A percentile compares a stretch with the other conserved stretches of the same genome.
Evolutionary conservation across 2,113 vertebrate genomes (phyloP).

Genomic region (Hydrochoerus hydrochaeris): DNA sequence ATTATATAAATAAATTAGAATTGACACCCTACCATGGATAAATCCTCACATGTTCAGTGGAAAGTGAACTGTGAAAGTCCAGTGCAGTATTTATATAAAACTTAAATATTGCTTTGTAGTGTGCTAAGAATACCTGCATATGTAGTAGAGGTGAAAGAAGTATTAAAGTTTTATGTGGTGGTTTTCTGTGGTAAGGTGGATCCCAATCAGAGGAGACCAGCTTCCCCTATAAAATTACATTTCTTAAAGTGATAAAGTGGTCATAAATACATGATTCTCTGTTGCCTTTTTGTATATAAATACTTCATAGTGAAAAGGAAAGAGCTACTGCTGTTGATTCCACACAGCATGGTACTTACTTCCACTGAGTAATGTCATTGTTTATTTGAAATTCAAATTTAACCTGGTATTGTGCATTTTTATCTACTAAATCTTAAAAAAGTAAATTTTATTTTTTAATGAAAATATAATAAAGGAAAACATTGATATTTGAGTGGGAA

Average conservation of each 20-base stretch:
- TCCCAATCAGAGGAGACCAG: background rate
- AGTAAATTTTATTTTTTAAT: background rate
- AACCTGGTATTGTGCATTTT: background rate
- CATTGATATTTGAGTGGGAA: background rate
- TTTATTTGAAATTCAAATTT: constrained; percentile 30
- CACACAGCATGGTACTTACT: background rate
- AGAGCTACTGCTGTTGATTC: background rate
- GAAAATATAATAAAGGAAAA: background rate
- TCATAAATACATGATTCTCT: background rate
- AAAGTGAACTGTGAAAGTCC: background rate
- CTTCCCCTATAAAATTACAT: background rate
- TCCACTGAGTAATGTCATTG: background rate
- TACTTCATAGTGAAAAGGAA: background rate
- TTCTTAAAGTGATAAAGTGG: background rate
- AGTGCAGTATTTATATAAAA: constrained; percentile 13
- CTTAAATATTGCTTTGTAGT: constrained; percentile 5
- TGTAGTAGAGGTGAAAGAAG: background rate
- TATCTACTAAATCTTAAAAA: background rate
- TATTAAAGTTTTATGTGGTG: background rate
- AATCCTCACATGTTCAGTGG: background rate
- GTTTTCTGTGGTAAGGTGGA: background rate
- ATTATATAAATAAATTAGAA: background rate
- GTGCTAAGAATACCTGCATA: background rate
- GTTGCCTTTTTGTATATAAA: background rate
- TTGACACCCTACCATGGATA: background rate